Percentiles rank a stretch among this genome's conserved stretches.
These are phyloP conservation scores for Catharus minimus DNA, from an alignment of 2,113 vertebrate genomes.

Conservation along the genomic window DNA sequence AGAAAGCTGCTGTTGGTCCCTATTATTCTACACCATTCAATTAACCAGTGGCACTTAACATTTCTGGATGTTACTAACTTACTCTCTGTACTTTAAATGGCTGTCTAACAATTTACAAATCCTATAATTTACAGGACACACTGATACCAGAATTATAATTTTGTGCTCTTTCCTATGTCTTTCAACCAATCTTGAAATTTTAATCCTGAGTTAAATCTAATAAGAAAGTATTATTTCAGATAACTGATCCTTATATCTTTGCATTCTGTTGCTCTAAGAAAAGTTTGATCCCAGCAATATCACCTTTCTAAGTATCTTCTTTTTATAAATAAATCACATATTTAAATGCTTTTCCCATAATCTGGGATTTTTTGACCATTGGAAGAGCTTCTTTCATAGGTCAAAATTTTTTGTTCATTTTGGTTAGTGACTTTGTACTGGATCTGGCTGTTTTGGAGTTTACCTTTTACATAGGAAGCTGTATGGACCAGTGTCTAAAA, in stretches of 20 bases:
- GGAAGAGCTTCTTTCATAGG: neutral
- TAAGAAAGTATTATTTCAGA: neutral
- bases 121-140: neutral
- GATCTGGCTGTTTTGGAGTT: neutral
- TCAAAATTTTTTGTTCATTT: neutral
- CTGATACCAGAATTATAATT: neutral
- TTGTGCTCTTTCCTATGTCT: neutral
- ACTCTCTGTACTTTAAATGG: neutral
- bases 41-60: neutral
- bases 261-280: neutral
- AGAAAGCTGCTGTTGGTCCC: neutral
- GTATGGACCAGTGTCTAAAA: neutral
- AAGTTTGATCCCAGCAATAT: neutral
- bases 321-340: neutral
- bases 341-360: neutral
- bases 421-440: neutral
- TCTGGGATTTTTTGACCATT: neutral
- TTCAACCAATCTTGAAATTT: neutral
- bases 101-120: neutral
- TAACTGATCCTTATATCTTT: neutral
- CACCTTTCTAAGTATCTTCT: neutral
- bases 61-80: neutral
- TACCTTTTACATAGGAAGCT: neutral
- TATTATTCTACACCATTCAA: neutral
- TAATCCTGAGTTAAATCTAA: neutral